Percentiles rank a stretch among this genome's conserved stretches.
Evolutionary conservation across 1,140 invertebrate genomes (phyloP).

Genomic region (Trachelipus rathkii): DNA sequence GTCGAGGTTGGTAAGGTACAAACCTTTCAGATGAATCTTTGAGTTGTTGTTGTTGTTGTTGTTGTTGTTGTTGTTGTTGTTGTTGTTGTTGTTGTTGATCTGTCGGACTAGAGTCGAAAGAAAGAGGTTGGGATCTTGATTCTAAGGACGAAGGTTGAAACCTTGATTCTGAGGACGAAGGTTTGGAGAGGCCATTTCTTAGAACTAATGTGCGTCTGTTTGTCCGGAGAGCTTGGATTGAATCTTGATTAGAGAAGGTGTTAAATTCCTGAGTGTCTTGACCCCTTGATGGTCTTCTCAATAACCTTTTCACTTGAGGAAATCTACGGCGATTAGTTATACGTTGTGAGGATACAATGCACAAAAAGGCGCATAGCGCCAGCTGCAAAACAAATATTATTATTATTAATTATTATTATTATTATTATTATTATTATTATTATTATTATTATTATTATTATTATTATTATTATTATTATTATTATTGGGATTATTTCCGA

Average conservation of each 20-base stretch:
- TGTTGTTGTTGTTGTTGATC: neutral
- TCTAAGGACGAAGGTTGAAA: neutral
- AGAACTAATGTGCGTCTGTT: neutral
- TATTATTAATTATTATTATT: too few relatives aligned
- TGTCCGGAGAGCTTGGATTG: neutral
- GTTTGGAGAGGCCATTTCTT: neutral
- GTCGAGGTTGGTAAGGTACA: neutral
- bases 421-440: too few relatives aligned
- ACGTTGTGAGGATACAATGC: neutral
- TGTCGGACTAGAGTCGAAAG: neutral
- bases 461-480: too few relatives aligned
- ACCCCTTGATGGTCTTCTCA: neutral
- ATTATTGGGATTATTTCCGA: too few relatives aligned
- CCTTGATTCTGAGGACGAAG: neutral
- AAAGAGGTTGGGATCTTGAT: neutral
- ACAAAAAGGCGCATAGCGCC: neutral
- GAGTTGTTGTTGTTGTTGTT: neutral
- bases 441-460: too few relatives aligned
- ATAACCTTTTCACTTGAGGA: neutral
- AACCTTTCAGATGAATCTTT: neutral
- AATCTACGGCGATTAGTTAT: neutral
- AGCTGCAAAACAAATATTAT: neutral
- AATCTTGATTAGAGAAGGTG: neutral
- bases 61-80: neutral
- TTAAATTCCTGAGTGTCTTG: neutral